Conservation (phyloP, 2,113 vertebrate species). For the Lagopus leucura region DNA sequence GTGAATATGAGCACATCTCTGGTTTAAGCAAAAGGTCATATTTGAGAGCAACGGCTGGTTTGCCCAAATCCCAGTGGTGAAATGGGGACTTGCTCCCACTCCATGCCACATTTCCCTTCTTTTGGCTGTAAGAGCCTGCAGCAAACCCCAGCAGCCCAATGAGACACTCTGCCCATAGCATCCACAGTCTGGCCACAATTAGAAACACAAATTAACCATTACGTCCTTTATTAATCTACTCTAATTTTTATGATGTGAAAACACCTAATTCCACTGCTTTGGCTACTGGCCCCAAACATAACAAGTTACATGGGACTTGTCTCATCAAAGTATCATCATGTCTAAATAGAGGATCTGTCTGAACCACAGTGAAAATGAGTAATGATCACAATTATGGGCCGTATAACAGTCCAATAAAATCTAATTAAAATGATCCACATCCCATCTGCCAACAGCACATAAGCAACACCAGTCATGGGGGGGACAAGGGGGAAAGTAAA, state of each 20-base stretch:
- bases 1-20: not conserved
- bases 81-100: not conserved
- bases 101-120: accelerated
- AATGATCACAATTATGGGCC: conserved; percentile 82
- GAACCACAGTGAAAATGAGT: conserved; percentile 84
- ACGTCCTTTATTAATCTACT: conserved; percentile 2
- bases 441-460: conserved; percentile 81
- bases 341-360: conserved; percentile 79
- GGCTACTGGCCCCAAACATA: conserved; percentile 46
- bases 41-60: accelerated
- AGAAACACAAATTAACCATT: not conserved
- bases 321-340: conserved; percentile 80
- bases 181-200: conserved; percentile 7
- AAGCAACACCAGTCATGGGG: conserved; percentile 66
- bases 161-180: not conserved
- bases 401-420: conserved; percentile 85
- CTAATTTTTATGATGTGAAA: conserved; percentile 9
- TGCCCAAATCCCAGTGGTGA: not conserved
- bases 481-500: conserved; percentile 62
- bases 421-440: conserved; percentile 88
- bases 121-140: not conserved
- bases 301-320: conserved; percentile 70
- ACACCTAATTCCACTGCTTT: conserved; percentile 29
- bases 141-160: not conserved
- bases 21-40: not conserved